A percentile compares a stretch with the other conserved stretches of the same genome.
These are phyloP conservation scores for Spatulosminthurus flaviceps DNA, from an alignment of 2,888 invertebrate species.

Conservation along the genomic window DNA sequence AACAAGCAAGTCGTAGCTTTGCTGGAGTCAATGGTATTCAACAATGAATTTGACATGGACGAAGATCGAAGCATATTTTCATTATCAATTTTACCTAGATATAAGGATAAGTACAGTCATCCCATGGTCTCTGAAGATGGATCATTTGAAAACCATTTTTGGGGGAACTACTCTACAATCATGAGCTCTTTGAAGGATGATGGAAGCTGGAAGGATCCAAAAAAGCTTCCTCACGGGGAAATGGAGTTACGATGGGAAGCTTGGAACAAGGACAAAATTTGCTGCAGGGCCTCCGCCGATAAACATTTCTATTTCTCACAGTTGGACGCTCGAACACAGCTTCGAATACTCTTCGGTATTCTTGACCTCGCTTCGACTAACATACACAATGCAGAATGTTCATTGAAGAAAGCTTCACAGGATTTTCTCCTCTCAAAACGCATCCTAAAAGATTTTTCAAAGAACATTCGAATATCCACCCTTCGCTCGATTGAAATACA, in stretches of 20 bases:
- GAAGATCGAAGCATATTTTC: not conserved
- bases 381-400: not conserved
- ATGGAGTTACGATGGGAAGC: slow-evolving; percentile 30
- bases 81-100: not conserved
- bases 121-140: not conserved
- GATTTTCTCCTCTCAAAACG: not conserved
- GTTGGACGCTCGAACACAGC: not conserved
- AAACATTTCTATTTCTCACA: not conserved
- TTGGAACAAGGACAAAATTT: slow-evolving; percentile 15
- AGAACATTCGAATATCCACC: slow-evolving; percentile 19
- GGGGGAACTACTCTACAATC: slow-evolving; percentile 29
- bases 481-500: slow-evolving; percentile 11
- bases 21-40: slow-evolving; percentile 15
- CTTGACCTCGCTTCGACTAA: slow-evolving; percentile 6
- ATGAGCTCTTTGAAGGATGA: not conserved
- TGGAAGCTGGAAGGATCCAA: slow-evolving; percentile 12
- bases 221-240: slow-evolving; percentile 4
- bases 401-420: not conserved
- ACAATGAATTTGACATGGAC: slow-evolving; percentile 28
- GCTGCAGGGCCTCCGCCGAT: slow-evolving; percentile 1
- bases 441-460: not conserved
- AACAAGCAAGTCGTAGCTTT: slow-evolving; percentile 16
- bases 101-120: not conserved
- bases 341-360: not conserved
- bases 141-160: slow-evolving; percentile 29